Evolutionary conservation across 2,113 vertebrate species (phyloP), one percentile per base, ranked within the genome.

Genomic region (Natator depressus): DNA sequence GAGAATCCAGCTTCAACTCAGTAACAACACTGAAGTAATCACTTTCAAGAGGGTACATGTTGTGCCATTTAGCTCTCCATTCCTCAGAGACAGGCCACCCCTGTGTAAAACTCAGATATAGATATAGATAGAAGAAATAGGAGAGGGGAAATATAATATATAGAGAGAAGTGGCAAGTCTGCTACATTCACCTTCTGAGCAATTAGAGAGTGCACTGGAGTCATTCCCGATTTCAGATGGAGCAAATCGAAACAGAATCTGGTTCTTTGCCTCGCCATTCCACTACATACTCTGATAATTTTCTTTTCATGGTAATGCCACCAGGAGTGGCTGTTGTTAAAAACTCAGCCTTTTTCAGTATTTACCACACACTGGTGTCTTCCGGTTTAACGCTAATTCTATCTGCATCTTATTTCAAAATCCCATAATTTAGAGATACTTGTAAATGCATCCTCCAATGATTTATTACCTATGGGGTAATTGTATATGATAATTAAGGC

Each of bases 391-490:
- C 12, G 6, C 11, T 85, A 85, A 10, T 3, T 29, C 87, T 76
- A 82, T 53, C 20, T 38, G 5, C n/a, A 65, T 85, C 72, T 93
- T 80, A 0, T 10, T 94, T 81, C 10, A 80, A 90, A 90, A 82
- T 49, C 2, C 25, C 57, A 1, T 29, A 82, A 88, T 89, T 92
- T 51, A 87, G 25, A 89, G 8, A 62, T 13, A 72, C 12, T 78
- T 16, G 46, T 24, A 80, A 91, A 14, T 3, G 0, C 19, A 46
- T 6, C 1, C 82, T 89, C 50, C 49, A n/a, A 65, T 96, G 91
- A 91, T 87, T 12, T 76, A 90, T 55, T 90, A 90, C 87, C 88
- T 84, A 8, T 31, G 62, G 11, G 49, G 27, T 91, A 90, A 76
- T 82, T 1, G 1, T 54, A 93, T 29, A 78, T 72, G 38, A 72